Base-by-base conservation (phyloP, 2,888 invertebrate genomes). In the Mimumesa dahlbomi region DNA sequence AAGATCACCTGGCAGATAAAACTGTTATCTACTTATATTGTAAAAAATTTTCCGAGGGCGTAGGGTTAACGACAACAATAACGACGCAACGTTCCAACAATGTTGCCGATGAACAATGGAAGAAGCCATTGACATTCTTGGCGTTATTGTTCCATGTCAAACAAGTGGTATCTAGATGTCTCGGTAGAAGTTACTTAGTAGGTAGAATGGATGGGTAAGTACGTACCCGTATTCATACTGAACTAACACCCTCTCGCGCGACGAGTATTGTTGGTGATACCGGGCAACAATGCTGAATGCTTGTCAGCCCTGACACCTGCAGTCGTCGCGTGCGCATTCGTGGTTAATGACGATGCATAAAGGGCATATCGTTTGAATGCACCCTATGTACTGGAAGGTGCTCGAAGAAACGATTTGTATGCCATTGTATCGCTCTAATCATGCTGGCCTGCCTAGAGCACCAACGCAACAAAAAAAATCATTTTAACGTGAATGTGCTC, bases 81-180 rank as follows among this genome's bases (percentile, higher is more conserved):
- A 19, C 6, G 29, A 36, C n/a, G 31, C 14, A 25, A 5, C 36
- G 13, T 7, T 34, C 11, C 13, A 45, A 46, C 58, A 42, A 34
- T 49, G 29, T 45, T 40, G 62, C 54, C 13, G 36, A 14, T 18
- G n/a, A 22, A 53, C 64, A 50, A 65, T 61, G 64, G 52, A 61
- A 59, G 50, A 62, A 68, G 69, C 63, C 72, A 75, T 75, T 65
- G 75, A 66, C 71, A 71, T 62, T 73, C 72, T 73, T 73, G 73
- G 73, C 59, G 59, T 59, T 53, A 66, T 78, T 77, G 77, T 71
- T 13, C 42, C 38, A 21, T 5, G 64, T 42, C 61, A 58, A 73
- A 67, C 61, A 79, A 79, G 66, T 75, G 68, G 61, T 50, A 45
- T 66, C 61, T 40, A 14, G 9, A 49, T 49, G 66, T 56, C 21